Base-by-base conservation (phyloP, 2,888 invertebrate species). In the Agrypnus murinus region DNA sequence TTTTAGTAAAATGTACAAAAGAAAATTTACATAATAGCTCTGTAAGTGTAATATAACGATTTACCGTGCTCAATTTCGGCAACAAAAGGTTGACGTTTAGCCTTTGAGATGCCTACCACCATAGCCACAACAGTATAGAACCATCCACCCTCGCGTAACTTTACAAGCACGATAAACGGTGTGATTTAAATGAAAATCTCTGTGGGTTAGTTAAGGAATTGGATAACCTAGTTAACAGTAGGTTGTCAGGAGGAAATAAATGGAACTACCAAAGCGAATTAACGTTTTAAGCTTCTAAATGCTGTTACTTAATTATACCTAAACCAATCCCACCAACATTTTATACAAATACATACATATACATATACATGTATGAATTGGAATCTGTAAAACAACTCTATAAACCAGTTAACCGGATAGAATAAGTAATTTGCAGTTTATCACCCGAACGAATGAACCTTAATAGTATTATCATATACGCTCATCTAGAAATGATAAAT, bases 201-300 rank as follows among this genome's bases (percentile, higher is more conserved):
- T 12, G 32, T 36, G 55, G 32, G 15, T 55, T 55, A 36, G 55
- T 55, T 55, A 55, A 55, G 55, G 55, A 55, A 55, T 36, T 10
- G 36, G 36, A 17, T 55, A 55, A 55, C 55, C 55, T 36, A 55
- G 32, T 55, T 55, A 36, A 48, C 34, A 55, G 55, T 34, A 55
- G 55, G 55, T 36, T 14, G 36, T 19, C 55, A 17, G 12, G 17
- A 31, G 55, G 36, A 38, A 55, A 55, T 55, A 17, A 55, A 55
- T 55, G 55, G 36, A 55, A 36, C 10, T 17, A 55, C 36, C 36
- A 36, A 55, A n/a, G 36, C 15, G 19, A 55, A 55, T 55, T 55
- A 55, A n/a, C 55, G n/a, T 55, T 55, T 55, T 55, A 55, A 55
- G 12, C 55, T 15, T 17, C 38, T 36, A 55, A 55, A 55, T 17